Base-by-base conservation (phyloP, 2,888 invertebrate species). In the Volucella inflata region DNA sequence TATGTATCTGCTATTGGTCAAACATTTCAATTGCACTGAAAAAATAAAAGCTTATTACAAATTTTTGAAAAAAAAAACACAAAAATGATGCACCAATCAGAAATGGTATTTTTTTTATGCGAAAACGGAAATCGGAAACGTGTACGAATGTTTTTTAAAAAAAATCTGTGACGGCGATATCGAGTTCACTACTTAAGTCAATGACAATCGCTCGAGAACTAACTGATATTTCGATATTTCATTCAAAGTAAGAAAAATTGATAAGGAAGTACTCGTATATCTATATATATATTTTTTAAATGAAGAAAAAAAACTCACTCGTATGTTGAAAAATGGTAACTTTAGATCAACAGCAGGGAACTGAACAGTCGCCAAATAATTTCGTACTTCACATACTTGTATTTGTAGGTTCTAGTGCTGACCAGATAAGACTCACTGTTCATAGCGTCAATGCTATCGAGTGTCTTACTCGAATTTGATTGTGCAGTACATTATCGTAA, bases 211-310 rank as follows among this genome's bases (percentile, higher is more conserved):
- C 67, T 77, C 62, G 64, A 80, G 50, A 50, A 85, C 85, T 81
- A 81, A 85, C 76, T 72, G 76, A 77, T 72, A 76, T 77, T 71
- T 77, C 72, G 68, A 77, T 77, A 59, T 81, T 85, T 68, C 57
- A 85, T 72, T 81, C 76, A 80, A 85, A 85, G 75, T 81, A 76
- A 85, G 80, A 85, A 85, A 62, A 12, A 64, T 81, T 85, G 85
- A 85, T 85, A 85, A 85, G 80, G 55, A n/a, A n/a, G n/a, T n/a
- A n/a, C n/a, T n/a, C n/a, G n/a, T 51, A 51, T 72, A 50, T 36
- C 62, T 68, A 62, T 48, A 65, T 74, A 17, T 62, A 48, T 48
- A 64, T 53, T 48, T 72, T 60, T 44, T 55, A 68, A 80, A 67
- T 51, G 71, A 42, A 60, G 38, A 62, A 77, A 36, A 30, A 30